Percentiles rank a stretch among this genome's conserved stretches.
These are phyloP conservation scores for Drosophila algonquin DNA, from an alignment of 2,888 invertebrate species.

Conservation along the genomic window DNA sequence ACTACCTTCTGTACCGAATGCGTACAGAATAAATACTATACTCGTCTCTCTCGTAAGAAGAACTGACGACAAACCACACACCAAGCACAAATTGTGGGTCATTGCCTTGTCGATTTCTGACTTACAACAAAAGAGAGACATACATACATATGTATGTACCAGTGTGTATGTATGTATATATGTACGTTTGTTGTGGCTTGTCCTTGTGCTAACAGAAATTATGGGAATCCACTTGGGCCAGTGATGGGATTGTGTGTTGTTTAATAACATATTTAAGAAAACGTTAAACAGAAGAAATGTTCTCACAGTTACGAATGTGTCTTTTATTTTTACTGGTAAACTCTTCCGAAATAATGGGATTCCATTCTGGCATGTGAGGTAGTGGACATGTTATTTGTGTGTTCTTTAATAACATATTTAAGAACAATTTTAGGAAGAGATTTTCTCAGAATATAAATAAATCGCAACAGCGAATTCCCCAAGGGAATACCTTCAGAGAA, in stretches of 20 bases:
- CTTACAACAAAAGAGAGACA: constrained; percentile 1
- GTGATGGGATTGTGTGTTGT: constrained; percentile 1
- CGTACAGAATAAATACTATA: constrained; percentile 14
- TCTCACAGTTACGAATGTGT: not conserved
- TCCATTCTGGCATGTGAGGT: too few relatives aligned
- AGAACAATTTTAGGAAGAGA: not conserved
- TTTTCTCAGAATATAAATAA: too few relatives aligned
- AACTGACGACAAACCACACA: constrained; percentile 14
- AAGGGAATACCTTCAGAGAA: not conserved
- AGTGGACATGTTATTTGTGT: not conserved
- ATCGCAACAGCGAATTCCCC: not conserved
- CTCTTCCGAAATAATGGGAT: too few relatives aligned
- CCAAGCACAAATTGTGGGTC: constrained; percentile 29
- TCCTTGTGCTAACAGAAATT: constrained; percentile 15
- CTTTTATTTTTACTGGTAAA: too few relatives aligned
- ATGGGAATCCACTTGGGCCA: constrained; percentile 12
- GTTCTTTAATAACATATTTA: not conserved
- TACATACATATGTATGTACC: not conserved
- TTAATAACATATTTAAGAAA: not conserved
- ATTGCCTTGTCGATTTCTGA: constrained; percentile 40
- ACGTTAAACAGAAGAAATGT: not conserved
- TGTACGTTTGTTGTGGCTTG: not conserved
- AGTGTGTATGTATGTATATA: too few relatives aligned
- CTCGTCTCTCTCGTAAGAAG: constrained; percentile 2
- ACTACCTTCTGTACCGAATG: not conserved